Evolutionary conservation across 2,888 invertebrate genomes (phyloP), one percentile per base, ranked within the genome.

Genomic region (Drosophila koepferae): DNA sequence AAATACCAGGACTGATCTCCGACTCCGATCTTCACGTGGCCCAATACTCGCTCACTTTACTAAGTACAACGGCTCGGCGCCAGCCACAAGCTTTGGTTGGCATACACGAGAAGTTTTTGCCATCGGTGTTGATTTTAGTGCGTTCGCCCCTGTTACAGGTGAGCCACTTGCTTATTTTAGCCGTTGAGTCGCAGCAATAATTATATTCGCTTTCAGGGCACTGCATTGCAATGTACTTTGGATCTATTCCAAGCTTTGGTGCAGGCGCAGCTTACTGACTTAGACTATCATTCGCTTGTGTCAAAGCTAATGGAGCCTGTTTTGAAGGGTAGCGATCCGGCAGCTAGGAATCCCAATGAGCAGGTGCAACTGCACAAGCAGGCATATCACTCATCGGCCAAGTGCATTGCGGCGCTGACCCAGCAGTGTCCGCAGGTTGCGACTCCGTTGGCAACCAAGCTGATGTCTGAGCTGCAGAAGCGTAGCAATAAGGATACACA

Each of bases 21-120:
- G 99, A 99, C 93, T 95, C 97, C 49, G 99, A 99, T 94, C 94
- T 99, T 74, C 99, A 99, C 93, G 98, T 99, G 83, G 98, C 99
- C 55, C 99, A 99, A 94, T 95, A 97, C 88, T 97, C 98, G 31
- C 94, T 98, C 71, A 95, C 96, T 63, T 94, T 98, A 60, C 94
- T 98, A 63, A 97, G 97, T 74, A 96, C 97, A 61, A 96, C 97
- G 46, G 97, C 97, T 60, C 94, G 95, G 74, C 94, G 96, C 51
- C 96, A 97, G 91, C 96, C 97, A 10, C 95, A 95, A 79, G 97
- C 98, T 55, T 94, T 98, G 81, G 95, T 96, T 66, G 94, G 95
- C 76, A 95, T 97, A 36, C 95, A 96, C 63, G 95, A 95, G 68
- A 95, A 96, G 63, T 97, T 98, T 91, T 95, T 98, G 86, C 97